Base-by-base conservation (phyloP, 2,888 invertebrate species). In the Myopa tessellatipennis region DNA sequence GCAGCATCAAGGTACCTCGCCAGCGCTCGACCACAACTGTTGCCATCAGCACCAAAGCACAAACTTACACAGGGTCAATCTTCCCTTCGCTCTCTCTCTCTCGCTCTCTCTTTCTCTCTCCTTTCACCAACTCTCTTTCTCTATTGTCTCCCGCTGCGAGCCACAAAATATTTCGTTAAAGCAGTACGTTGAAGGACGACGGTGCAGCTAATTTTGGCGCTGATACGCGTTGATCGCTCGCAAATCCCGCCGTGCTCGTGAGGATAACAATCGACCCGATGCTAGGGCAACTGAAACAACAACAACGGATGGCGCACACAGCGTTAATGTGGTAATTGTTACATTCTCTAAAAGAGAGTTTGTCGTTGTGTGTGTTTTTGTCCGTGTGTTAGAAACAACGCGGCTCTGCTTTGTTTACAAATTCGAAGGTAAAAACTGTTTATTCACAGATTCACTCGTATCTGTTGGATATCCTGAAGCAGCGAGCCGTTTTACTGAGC, bases 161-260 rank as follows among this genome's bases (percentile, higher is more conserved):
- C 55, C 14, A 12, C 55, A 55, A 14, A 4, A 55, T n/a, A n/a
- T 40, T 40, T 40, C 36, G n/a, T n/a, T 36, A 36, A 67, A 40
- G 40, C 40, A 38, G n/a, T 40, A 67, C 40, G 40, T 67, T 67
- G 3, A 36, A 36, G 67, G 55, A 36, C 36, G 55, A 36, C 36
- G 70, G 10, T 45, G 55, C 55, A 55, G 55, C 70, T 55, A 70
- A 55, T 70, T 70, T 70, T 70, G 52, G 36, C 52, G 36, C 55
- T 70, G 55, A 52, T 55, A 70, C 70, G 55, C 70, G 70, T 70
- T 70, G 55, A 70, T 70, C 70, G 70, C 55, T 70, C 55, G 36
- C 70, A 70, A 70, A 70, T 70, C 55, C 52, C 36, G 2, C 26
- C 70, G 55, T 55, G 55, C 55, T 70, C 34, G 34, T 55, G 36